Percentiles rank a stretch among this genome's conserved stretches.
phyloP scores from a whole-genome alignment of 2,797 vertebrate species.

The Distichodus sexfasciatus region DNA sequence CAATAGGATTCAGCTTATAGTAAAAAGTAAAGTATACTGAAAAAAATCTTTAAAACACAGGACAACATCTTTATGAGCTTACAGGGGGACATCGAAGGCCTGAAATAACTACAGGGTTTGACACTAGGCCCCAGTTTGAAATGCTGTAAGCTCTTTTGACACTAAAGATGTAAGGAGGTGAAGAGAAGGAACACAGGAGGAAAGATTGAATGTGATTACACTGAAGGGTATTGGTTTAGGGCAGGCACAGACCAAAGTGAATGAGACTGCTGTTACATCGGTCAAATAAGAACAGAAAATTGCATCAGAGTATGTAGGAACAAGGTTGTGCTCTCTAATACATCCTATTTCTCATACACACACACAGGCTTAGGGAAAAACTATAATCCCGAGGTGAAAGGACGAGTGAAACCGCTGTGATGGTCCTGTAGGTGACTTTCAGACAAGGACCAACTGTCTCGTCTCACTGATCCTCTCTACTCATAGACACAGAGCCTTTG shows the following conservation, averaged over 20 bases:
- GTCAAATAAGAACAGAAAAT: conserved; percentile 23
- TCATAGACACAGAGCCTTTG: conserved; percentile 7
- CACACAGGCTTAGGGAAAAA: not conserved
- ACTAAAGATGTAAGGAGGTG: conserved; percentile 32
- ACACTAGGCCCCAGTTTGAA: not conserved
- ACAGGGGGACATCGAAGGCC: not conserved
- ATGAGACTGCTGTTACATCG: conserved; percentile 12
- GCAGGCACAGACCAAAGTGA: conserved; percentile 4
- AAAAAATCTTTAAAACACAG: no score
- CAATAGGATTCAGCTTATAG: no score
- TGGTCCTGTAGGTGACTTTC: not conserved
- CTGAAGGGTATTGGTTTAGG: conserved; percentile 33
- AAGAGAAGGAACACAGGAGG: conserved; percentile 5
- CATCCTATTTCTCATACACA: not conserved
- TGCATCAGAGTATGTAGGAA: conserved; percentile 27
- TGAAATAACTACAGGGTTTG: no score
- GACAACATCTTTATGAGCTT: not conserved
- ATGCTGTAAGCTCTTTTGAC: conserved; percentile 14
- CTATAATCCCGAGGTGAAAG: not conserved
- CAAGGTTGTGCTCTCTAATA: not conserved
- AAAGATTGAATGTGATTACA: conserved; percentile 29
- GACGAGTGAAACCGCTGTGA: not conserved
- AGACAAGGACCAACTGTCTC: not conserved
- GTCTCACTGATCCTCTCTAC: conserved; percentile 4
- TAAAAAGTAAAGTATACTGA: no score